Evolutionary conservation across 1,140 invertebrate genomes (phyloP).

Genomic region (Drosophila simulans): DNA sequence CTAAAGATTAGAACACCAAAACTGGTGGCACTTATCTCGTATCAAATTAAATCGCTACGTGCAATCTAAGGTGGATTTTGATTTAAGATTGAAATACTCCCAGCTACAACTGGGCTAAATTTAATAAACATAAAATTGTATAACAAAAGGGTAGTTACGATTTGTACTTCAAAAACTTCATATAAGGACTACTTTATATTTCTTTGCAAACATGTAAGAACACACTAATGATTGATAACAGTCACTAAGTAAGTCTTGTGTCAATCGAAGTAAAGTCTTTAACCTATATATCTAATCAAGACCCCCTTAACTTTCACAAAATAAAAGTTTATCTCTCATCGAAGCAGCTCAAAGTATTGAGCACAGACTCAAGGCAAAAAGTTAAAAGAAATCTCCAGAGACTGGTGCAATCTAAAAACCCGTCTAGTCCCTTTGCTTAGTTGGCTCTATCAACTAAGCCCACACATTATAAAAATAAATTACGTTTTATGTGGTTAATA

Average conservation of each 20-base stretch:
- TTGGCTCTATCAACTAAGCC: constrained; percentile 57
- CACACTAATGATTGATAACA: not conserved
- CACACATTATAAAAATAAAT: constrained; percentile 59
- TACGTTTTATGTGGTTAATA: constrained; percentile 62
- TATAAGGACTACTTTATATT: no score
- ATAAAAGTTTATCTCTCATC: constrained; percentile 3
- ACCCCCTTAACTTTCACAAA: constrained; percentile 18
- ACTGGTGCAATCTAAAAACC: constrained; percentile 33
- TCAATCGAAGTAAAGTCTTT: not conserved
- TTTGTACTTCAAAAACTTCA: no score
- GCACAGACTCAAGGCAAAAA: constrained; percentile 1
- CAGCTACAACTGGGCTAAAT: no score
- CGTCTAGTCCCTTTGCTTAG: constrained; percentile 47
- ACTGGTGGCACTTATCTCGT: not conserved
- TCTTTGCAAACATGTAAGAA: no score
- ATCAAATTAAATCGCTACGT: not conserved
- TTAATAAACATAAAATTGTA: no score
- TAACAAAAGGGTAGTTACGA: no score
- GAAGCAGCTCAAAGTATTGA: not conserved
- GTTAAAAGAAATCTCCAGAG: constrained; percentile 8
- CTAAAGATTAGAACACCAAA: constrained; percentile 6
- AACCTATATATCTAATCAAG: not conserved
- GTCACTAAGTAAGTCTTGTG: not conserved
- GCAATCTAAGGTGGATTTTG: not conserved
- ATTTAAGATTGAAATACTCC: not conserved